These are phyloP conservation scores for Arrhamphus sclerolepis DNA, from an alignment of 2,797 vertebrate species.

Conservation along the genomic window DNA sequence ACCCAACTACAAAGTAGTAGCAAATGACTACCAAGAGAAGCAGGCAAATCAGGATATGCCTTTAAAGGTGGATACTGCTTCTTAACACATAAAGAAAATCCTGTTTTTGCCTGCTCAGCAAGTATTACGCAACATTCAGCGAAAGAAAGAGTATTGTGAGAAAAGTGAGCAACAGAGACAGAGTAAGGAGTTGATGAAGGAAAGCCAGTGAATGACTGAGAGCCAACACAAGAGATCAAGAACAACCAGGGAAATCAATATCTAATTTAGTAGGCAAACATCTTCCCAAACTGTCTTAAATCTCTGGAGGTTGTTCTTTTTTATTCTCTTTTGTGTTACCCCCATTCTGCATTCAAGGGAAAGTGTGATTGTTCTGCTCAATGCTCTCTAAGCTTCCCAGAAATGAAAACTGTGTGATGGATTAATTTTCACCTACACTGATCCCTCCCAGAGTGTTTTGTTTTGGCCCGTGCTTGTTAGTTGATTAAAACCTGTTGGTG, in stretches of 20 bases:
- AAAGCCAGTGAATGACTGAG: slow-evolving; percentile 18
- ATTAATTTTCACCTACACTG: slow-evolving; percentile 11
- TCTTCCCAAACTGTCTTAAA: slow-evolving; percentile 18
- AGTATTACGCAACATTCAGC: no score
- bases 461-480: slow-evolving; percentile 4
- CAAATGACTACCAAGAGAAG: background rate
- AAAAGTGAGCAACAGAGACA: background rate
- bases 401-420: slow-evolving; percentile 17
- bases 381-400: slow-evolving; percentile 12
- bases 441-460: background rate
- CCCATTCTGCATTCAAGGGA: slow-evolving; percentile 4
- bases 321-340: background rate
- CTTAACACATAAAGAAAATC: no score
- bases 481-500: slow-evolving; percentile 34
- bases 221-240: slow-evolving; percentile 19
- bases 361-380: slow-evolving; percentile 6
- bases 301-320: slow-evolving; percentile 8
- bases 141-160: no score
- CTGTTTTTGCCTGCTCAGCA: no score
- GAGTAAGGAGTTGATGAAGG: slow-evolving; percentile 1
- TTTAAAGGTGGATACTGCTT: no score
- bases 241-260: slow-evolving; percentile 61
- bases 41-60: background rate
- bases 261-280: slow-evolving; percentile 62
- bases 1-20: slow-evolving; percentile 2